Evolutionary conservation across 2,888 invertebrate genomes (phyloP).

Genomic region (Trileptium ribeirensis): DNA sequence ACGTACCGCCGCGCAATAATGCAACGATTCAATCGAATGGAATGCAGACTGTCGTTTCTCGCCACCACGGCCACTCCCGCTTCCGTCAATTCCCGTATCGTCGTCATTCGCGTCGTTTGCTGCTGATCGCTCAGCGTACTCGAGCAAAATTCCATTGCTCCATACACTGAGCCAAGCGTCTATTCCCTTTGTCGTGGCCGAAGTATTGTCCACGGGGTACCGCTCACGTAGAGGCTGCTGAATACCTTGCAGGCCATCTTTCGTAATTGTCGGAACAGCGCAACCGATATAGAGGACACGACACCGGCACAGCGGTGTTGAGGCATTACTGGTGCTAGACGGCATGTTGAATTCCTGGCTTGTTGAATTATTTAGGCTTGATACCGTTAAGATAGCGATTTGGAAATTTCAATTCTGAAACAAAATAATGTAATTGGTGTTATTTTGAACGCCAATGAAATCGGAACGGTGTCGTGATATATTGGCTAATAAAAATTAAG

Average conservation of each 20-base stretch:
- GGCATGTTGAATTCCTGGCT: no score
- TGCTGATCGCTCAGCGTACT: slow-evolving; percentile 69
- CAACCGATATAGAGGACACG: slow-evolving; percentile 91
- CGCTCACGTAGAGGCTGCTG: slow-evolving; percentile 91
- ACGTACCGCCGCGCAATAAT: slow-evolving; percentile 89
- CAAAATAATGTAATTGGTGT: no score
- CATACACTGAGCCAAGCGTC: slow-evolving; percentile 94
- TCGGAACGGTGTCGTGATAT: no score
- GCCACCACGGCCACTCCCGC: slow-evolving; percentile 60
- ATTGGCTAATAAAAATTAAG: no score
- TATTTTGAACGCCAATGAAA: no score
- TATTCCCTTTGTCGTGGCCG: slow-evolving; percentile 63
- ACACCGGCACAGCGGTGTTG: slow-evolving; percentile 91
- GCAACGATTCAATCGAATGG: slow-evolving; percentile 87
- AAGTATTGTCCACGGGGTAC: slow-evolving; percentile 79
- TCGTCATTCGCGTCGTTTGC: neutral
- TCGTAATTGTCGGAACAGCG: slow-evolving; percentile 90
- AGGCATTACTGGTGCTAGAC: no score
- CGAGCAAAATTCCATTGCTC: slow-evolving; percentile 83
- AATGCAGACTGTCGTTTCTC: slow-evolving; percentile 86
- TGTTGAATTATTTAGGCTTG: no score
- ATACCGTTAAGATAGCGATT: no score
- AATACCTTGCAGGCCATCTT: slow-evolving; percentile 91
- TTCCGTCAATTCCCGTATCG: neutral
- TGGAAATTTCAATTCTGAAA: no score